phyloP scores from a whole-genome alignment of 1,140 invertebrate genomes.

The Trypoxylus dichotomus region DNA sequence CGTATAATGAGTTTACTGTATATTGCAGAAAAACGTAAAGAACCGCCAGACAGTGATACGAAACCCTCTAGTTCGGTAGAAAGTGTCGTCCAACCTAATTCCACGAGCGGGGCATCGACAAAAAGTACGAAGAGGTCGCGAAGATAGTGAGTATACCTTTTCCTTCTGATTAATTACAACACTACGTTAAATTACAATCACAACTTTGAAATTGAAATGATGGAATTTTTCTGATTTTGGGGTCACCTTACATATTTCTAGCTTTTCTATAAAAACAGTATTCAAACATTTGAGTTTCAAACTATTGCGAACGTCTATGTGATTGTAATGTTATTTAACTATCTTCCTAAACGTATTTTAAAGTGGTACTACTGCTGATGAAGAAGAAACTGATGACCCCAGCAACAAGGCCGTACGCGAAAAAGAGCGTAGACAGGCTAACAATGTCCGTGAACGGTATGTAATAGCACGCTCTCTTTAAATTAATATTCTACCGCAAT shows the following conservation, averaged over 20 bases:
- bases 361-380: constrained; percentile 59
- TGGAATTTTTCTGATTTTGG: too few species aligned
- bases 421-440: constrained; percentile 94
- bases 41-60: constrained; percentile 75
- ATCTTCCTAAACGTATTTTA: constrained; percentile 26
- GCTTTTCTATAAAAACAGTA: too few species aligned
- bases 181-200: not conserved
- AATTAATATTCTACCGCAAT: constrained; percentile 6
- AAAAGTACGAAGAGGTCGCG: constrained; percentile 71
- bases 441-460: constrained; percentile 97
- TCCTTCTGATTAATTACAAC: not conserved
- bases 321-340: constrained; percentile 3
- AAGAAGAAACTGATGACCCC: constrained; percentile 70
- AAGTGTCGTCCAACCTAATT: constrained; percentile 55
- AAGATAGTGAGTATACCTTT: constrained; percentile 70
- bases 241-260: too few species aligned
- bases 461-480: constrained; percentile 53
- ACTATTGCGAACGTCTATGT: not conserved
- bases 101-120: constrained; percentile 59
- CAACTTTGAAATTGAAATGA: not conserved
- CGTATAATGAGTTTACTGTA: not conserved
- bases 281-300: too few species aligned
- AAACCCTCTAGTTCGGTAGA: constrained; percentile 71
- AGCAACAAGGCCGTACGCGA: constrained; percentile 91
- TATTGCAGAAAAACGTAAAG: constrained; percentile 83